phyloP scores from a whole-genome alignment of 2,797 vertebrate species.

The Fistularia commersonii region DNA sequence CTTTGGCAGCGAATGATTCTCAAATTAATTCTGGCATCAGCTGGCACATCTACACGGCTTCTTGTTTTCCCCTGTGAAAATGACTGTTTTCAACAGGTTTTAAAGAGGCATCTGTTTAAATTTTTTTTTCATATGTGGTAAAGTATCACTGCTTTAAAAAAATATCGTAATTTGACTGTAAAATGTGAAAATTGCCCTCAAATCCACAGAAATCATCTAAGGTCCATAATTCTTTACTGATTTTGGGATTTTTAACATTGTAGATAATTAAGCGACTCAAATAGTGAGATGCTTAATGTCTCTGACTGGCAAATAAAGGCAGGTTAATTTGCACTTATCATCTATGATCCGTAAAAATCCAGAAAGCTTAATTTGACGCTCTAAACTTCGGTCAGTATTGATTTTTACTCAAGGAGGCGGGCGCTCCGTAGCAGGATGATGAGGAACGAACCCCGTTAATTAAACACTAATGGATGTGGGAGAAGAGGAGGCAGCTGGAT shows the following conservation, averaged over 20 bases:
- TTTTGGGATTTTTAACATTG: constrained; percentile 29
- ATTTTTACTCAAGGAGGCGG: constrained; percentile 49
- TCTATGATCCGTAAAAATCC: constrained; percentile 36
- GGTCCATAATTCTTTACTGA: constrained; percentile 24
- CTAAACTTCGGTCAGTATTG: constrained; percentile 59
- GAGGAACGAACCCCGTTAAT: constrained; percentile 46
- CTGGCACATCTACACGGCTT: too few relatives aligned
- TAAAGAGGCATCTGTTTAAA: too few relatives aligned
- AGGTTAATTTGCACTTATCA: constrained; percentile 31
- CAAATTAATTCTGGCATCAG: too few relatives aligned
- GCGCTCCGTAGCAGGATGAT: constrained; percentile 30
- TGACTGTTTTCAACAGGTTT: too few relatives aligned
- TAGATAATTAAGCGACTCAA: constrained; percentile 7
- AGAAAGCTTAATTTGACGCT: constrained; percentile 34
- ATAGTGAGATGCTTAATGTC: constrained; percentile 14
- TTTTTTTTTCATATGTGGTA: too few relatives aligned
- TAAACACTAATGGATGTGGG: constrained; percentile 49
- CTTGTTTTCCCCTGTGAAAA: too few relatives aligned
- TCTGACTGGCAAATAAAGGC: constrained; percentile 18
- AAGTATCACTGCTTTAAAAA: too few relatives aligned
- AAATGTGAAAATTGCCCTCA: background rate
- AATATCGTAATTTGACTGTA: too few relatives aligned
- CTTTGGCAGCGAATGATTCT: too few relatives aligned
- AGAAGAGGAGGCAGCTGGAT: constrained; percentile 17
- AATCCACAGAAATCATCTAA: constrained; percentile 15